Evolutionary conservation across 2,113 vertebrate species (phyloP).

Genomic region (Columba janthina): DNA sequence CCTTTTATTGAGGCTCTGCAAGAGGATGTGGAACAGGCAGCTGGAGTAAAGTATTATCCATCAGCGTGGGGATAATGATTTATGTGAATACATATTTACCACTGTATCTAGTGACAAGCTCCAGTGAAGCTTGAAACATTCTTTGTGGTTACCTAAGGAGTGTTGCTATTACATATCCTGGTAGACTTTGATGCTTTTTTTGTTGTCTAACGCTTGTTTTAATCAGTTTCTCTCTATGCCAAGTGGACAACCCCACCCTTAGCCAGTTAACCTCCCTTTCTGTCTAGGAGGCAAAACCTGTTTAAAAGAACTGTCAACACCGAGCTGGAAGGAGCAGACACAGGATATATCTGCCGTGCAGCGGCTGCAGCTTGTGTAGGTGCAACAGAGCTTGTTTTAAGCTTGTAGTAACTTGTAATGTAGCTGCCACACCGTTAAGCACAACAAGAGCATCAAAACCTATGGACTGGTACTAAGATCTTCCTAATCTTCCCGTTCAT

Average conservation of each 20-base stretch:
- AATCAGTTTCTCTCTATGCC: not conserved
- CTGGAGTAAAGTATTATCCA: conserved; percentile 3
- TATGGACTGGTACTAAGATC: not conserved
- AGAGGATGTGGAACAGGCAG: not conserved
- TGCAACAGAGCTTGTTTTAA: not conserved
- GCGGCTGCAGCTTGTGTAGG: not conserved
- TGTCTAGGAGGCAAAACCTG: not conserved
- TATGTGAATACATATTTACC: conserved; percentile 37
- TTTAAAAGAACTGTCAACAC: not conserved
- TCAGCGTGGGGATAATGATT: not conserved
- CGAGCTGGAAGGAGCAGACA: not conserved
- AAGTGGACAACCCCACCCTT: not conserved
- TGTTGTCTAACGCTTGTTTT: not conserved
- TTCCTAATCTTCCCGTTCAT: not conserved
- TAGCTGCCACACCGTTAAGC: not conserved
- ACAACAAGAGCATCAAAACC: not conserved
- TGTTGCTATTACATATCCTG: not conserved
- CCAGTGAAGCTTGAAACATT: not conserved
- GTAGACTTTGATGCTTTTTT: not conserved
- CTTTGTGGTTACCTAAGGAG: not conserved
- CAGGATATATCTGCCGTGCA: not conserved
- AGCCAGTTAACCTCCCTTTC: not conserved
- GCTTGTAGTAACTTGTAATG: not conserved
- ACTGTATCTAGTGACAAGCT: not conserved
- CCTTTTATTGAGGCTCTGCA: conserved; percentile 15